Evolutionary conservation across 2,113 vertebrate species (phyloP), one percentile per base, ranked within the genome.

Genomic region (Numenius arquata): DNA sequence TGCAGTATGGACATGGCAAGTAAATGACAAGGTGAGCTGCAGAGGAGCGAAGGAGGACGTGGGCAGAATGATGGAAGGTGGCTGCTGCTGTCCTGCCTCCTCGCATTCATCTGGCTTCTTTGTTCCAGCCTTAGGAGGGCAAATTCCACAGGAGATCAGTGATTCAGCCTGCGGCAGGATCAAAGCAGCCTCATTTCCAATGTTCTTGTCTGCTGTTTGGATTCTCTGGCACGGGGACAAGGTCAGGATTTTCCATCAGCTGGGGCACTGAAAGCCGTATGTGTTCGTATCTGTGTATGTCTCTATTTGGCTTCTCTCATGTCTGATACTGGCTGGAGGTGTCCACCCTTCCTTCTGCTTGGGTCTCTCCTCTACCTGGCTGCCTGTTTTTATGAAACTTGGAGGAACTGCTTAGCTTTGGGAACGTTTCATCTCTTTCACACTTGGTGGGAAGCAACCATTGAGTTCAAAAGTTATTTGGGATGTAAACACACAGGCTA

Each of bases 51-150:
- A 3, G 41, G 52, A 67, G 56, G 27, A 72, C 0, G 1, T 26
- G 47, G 82, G n/a, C 59, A 95, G 93, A 76, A 81, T 65, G 76
- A 56, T 0, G 1, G 73, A 86, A 92, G 47, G 58, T 93, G 4
- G 2, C n/a, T 88, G 56, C 26, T 85, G 65, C 48, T 30, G 26
- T 81, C 19, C 52, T 67, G 41, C 84, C 83, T 94, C 61, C 70
- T 72, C 0, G 0, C 9, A 91, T 91, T 96, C 89, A 89, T 81
- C 84, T 43, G 52, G 40, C 9, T 85, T 34, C 93, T 95, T 96
- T 96, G 91, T 96, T 92, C 76, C 91, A 87, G 91, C 66, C 93
- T 85, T 43, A 89, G 84, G 81, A 96, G 70, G 91, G 80, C 93
- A 95, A 95, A 96, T 97, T 97, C 96, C 96, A 76, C 11, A 85